Percentiles rank a stretch among this genome's conserved stretches.
Conservation (phyloP, 2,888 invertebrate genomes). For the Lasiommata megera region DNA sequence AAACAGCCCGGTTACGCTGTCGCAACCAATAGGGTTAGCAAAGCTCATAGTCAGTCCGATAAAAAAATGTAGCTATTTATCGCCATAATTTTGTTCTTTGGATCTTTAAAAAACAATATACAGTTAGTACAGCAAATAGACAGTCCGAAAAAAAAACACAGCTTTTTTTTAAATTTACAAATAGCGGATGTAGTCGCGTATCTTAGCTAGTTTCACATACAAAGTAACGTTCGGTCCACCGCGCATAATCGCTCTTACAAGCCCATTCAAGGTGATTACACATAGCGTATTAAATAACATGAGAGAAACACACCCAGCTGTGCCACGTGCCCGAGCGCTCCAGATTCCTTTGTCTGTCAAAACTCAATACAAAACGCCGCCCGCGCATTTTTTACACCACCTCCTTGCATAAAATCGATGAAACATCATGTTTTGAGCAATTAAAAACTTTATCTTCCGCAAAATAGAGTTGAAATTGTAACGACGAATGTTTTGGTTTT, state of each 20-base stretch:
- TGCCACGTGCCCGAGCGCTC: constrained; percentile 29
- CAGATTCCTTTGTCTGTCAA: constrained; percentile 21
- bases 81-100: too few species aligned
- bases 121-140: too few species aligned
- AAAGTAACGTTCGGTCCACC: constrained; percentile 1
- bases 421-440: not conserved
- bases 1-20: too few species aligned
- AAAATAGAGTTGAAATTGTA: not conserved
- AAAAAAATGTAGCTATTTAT: too few species aligned
- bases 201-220: not conserved
- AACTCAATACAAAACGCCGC: constrained; percentile 24
- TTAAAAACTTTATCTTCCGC: not conserved
- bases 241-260: constrained; percentile 3
- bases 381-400: constrained; percentile 10
- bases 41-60: too few species aligned
- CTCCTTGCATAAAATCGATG: not conserved
- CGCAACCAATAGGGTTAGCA: too few species aligned
- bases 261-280: constrained; percentile 4
- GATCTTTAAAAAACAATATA: too few species aligned
- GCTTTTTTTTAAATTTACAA: too few species aligned
- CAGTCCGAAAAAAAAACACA: too few species aligned
- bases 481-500: too few species aligned
- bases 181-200: too few species aligned
- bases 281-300: constrained; percentile 2
- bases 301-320: constrained; percentile 26